A percentile compares a stretch with the other conserved stretches of the same genome.
phyloP scores from a whole-genome alignment of 2,888 invertebrate genomes.

The Limnephilus marmoratus region DNA sequence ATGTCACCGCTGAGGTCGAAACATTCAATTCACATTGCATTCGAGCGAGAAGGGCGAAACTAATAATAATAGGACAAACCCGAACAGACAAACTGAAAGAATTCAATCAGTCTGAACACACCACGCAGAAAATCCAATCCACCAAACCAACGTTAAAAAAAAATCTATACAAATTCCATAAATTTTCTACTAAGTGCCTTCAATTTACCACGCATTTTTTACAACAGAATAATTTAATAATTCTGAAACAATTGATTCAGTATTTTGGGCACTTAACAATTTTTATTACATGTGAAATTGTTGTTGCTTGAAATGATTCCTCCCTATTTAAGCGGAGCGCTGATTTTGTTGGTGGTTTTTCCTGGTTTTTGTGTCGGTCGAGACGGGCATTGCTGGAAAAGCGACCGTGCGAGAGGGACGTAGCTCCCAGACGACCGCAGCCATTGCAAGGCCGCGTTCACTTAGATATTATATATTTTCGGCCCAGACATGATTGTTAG shows the following conservation, averaged over 20 bases:
- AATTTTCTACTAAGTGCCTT: neutral
- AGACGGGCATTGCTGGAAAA: conserved; percentile 39
- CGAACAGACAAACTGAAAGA: conserved; percentile 9
- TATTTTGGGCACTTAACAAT: neutral
- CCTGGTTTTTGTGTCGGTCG: neutral
- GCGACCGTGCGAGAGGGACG: neutral
- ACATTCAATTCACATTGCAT: conserved; percentile 45
- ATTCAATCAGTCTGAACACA: neutral
- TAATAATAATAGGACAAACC: conserved; percentile 43
- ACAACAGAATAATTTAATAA: neutral
- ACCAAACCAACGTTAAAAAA: neutral
- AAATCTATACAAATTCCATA: neutral
- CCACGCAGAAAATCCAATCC: neutral
- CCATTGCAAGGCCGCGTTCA: conserved; percentile 4
- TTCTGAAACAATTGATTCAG: neutral
- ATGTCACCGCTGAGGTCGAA: conserved; percentile 56
- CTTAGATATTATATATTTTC: conserved; percentile 35
- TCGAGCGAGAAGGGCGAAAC: conserved; percentile 45
- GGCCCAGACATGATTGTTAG: conserved; percentile 38
- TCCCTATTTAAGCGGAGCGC: neutral
- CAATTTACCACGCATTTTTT: neutral
- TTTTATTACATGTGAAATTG: neutral
- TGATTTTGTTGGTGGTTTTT: neutral
- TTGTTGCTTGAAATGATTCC: neutral
- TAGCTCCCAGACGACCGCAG: conserved; percentile 21